Percentiles rank a stretch among this genome's conserved stretches.
phyloP scores from a whole-genome alignment of 1,140 invertebrate genomes.

The Zaprionus vittiger region DNA sequence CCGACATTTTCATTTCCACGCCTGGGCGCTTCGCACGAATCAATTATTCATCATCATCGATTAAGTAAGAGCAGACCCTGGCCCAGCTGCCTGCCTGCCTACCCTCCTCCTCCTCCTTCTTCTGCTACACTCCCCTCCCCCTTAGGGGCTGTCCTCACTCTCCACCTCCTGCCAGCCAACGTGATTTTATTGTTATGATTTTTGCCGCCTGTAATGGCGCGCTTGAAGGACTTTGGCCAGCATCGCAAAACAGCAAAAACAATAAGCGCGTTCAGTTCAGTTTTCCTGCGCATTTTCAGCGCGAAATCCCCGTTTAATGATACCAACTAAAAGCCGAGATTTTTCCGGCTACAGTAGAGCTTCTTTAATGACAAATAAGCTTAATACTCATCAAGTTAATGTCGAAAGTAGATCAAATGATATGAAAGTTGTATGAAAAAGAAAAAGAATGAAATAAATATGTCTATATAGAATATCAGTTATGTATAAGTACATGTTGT shows the following conservation, averaged over 20 bases:
- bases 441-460: not conserved
- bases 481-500: not conserved
- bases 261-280: conserved; percentile 51
- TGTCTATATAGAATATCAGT: not conserved
- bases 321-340: conserved; percentile 72
- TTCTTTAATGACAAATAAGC: not conserved
- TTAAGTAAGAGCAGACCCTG: conserved; percentile 65
- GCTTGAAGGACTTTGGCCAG: conserved; percentile 68
- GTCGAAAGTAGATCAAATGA: not conserved
- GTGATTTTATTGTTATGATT: conserved; percentile 79
- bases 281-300: conserved; percentile 21
- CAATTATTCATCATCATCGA: conserved; percentile 83
- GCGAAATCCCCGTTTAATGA: conserved; percentile 62
- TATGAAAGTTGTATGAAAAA: no score
- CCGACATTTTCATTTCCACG: conserved; percentile 81
- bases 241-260: conserved; percentile 35
- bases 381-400: not conserved
- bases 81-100: not conserved
- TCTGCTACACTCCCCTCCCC: not conserved
- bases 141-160: not conserved
- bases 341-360: conserved; percentile 24
- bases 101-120: not conserved
- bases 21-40: conserved; percentile 79
- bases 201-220: conserved; percentile 75
- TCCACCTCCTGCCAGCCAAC: conserved; percentile 16